phyloP scores from a whole-genome alignment of 2,797 vertebrate species.

The Lacerta agilis region DNA sequence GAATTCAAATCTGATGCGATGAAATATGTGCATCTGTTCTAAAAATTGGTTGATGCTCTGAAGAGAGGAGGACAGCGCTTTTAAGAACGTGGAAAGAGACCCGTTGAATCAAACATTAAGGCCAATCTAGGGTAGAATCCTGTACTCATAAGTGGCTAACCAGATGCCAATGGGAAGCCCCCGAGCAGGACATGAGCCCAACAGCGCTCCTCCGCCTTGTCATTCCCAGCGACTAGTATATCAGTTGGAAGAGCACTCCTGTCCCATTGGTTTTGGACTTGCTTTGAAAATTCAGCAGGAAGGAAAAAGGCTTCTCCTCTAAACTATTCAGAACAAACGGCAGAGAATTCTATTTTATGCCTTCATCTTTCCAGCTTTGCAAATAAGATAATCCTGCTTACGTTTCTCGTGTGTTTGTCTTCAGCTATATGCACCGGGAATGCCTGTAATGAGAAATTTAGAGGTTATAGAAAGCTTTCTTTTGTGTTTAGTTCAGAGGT shows the following conservation, averaged over 20 bases:
- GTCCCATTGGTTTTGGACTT: background rate
- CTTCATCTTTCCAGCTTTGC: background rate
- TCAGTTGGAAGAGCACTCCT: background rate
- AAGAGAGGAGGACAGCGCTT: too few species aligned
- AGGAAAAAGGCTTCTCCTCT: background rate
- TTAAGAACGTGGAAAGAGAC: too few species aligned
- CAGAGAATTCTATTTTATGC: background rate
- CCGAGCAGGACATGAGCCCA: too few species aligned
- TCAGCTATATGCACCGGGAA: background rate
- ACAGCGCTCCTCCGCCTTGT: too few species aligned
- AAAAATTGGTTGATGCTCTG: too few species aligned
- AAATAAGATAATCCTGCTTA: background rate
- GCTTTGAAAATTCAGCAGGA: background rate
- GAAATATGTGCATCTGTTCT: background rate
- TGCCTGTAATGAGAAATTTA: background rate
- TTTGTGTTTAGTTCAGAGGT: background rate
- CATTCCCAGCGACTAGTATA: too few species aligned
- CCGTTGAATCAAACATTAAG: too few species aligned
- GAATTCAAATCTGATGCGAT: slow-evolving; percentile 49
- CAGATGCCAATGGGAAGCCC: too few species aligned
- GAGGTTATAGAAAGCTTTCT: background rate
- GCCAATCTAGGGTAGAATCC: too few species aligned
- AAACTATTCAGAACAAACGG: background rate
- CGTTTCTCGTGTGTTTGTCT: background rate
- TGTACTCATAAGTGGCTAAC: too few species aligned